phyloP scores from a whole-genome alignment of 1,140 invertebrate genomes.

The Hermetia illucens region DNA sequence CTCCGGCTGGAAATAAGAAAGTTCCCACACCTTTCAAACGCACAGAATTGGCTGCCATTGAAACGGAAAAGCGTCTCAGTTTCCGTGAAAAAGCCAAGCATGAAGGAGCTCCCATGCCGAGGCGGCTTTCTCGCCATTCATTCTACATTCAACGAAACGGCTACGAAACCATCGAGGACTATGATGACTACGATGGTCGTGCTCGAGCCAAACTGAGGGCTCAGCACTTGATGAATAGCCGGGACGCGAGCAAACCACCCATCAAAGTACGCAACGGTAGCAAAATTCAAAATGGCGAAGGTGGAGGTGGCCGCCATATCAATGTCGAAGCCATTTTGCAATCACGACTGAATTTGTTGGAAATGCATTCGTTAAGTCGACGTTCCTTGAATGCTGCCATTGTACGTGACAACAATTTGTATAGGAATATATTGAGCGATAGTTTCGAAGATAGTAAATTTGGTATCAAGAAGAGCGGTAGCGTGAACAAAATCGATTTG shows the following conservation, averaged over 20 bases:
- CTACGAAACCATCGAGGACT: not conserved
- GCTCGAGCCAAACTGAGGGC: not conserved
- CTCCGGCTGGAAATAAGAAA: not conserved
- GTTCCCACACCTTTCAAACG: not conserved
- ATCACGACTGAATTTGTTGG: not conserved
- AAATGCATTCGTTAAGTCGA: not conserved
- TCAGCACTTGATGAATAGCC: not conserved
- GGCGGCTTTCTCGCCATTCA: not conserved
- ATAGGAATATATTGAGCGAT: not conserved
- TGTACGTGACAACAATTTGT: not conserved
- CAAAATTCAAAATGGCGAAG: not conserved
- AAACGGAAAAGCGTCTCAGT: not conserved
- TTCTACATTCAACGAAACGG: slow-evolving; percentile 1
- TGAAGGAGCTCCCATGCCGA: not conserved
- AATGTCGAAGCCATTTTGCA: not conserved
- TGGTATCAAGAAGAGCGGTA: slow-evolving; percentile 2
- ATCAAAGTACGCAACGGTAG: not conserved
- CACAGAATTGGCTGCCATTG: not conserved
- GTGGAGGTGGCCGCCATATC: not conserved
- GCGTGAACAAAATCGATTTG: slow-evolving; percentile 4
- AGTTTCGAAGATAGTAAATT: slow-evolving; percentile 2
- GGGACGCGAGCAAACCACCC: not conserved
- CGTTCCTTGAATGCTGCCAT: not conserved
- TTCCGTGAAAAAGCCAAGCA: not conserved
- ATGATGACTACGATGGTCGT: not conserved